A percentile compares a stretch with the other conserved stretches of the same genome.
phyloP scores from a whole-genome alignment of 2,113 vertebrate genomes.

The Salvelinus alpinus region DNA sequence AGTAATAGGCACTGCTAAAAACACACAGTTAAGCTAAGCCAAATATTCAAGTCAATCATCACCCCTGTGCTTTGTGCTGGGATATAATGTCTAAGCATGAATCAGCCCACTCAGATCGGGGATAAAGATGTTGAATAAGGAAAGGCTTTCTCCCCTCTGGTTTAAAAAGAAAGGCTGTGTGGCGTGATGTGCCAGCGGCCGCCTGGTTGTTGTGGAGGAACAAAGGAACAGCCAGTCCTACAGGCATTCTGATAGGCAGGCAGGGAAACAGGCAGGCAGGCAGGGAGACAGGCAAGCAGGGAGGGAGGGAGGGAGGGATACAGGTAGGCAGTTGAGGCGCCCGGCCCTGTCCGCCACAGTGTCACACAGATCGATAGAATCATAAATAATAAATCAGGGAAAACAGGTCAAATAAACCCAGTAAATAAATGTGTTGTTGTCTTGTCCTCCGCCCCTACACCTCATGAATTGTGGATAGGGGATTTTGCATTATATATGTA shows the following conservation, averaged over 20 bases:
- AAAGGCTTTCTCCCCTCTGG: background rate
- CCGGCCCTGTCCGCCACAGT: slow-evolving; percentile 36
- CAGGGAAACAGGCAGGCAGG: slow-evolving; percentile 33
- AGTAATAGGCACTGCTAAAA: slow-evolving; percentile 52
- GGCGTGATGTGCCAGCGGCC: slow-evolving; percentile 10
- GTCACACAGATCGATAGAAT: slow-evolving; percentile 63
- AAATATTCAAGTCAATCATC: slow-evolving; percentile 60
- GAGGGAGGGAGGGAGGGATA: too few species aligned
- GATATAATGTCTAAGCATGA: slow-evolving; percentile 56
- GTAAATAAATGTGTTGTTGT: slow-evolving; percentile 68
- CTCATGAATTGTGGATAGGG: slow-evolving; percentile 61
- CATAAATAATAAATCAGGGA: slow-evolving; percentile 67
- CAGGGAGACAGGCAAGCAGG: slow-evolving; percentile 10
- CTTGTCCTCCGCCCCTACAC: slow-evolving; percentile 50
- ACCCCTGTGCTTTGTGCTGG: slow-evolving; percentile 35
- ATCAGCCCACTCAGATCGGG: slow-evolving; percentile 25
- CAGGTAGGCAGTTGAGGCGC: slow-evolving; percentile 14
- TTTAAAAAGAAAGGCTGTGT: background rate
- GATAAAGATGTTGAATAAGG: slow-evolving; percentile 41
- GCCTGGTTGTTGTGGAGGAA: slow-evolving; percentile 38
- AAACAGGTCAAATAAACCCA: slow-evolving; percentile 63
- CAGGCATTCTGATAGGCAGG: slow-evolving; percentile 36
- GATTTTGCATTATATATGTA: background rate
- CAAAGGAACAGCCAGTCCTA: slow-evolving; percentile 25
- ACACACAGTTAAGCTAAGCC: slow-evolving; percentile 58